Percentiles rank a stretch among this genome's conserved stretches.
Evolutionary conservation across 2,888 invertebrate genomes (phyloP).

Genomic region (Microctonus hyperodae): DNA sequence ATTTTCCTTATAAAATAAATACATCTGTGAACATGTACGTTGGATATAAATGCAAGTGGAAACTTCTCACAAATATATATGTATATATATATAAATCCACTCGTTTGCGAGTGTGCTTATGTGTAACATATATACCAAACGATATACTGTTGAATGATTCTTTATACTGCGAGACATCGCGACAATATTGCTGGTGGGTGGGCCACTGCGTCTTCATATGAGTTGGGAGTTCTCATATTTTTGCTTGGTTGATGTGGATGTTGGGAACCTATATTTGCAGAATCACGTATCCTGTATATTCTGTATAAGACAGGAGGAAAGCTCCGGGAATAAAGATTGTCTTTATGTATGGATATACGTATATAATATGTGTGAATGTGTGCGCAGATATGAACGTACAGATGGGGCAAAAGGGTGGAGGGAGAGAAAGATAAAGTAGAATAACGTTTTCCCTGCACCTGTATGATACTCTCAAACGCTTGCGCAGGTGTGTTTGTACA

Average conservation of each 20-base stretch:
- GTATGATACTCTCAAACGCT: conserved; percentile 16
- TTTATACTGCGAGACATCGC: no score
- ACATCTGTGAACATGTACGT: no score
- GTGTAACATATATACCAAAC: no score
- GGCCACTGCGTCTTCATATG: not conserved
- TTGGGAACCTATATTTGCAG: conserved; percentile 17
- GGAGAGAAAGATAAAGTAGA: no score
- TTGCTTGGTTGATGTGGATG: conserved; percentile 1
- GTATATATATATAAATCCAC: no score
- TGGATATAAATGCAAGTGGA: no score
- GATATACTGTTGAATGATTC: no score
- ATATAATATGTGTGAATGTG: not conserved
- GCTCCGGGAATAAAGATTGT: conserved; percentile 42
- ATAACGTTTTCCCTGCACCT: conserved; percentile 37
- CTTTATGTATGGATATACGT: conserved; percentile 12
- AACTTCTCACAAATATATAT: no score
- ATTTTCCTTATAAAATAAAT: no score
- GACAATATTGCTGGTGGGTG: not conserved
- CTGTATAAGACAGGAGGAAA: no score
- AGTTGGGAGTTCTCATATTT: conserved; percentile 14
- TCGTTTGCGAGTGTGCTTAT: no score
- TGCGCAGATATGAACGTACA: not conserved
- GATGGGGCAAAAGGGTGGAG: not conserved
- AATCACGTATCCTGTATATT: conserved; percentile 40
- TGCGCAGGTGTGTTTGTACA: not conserved